Base-by-base conservation (phyloP, 2,888 invertebrate genomes). In the Hypomecis atomaria region DNA sequence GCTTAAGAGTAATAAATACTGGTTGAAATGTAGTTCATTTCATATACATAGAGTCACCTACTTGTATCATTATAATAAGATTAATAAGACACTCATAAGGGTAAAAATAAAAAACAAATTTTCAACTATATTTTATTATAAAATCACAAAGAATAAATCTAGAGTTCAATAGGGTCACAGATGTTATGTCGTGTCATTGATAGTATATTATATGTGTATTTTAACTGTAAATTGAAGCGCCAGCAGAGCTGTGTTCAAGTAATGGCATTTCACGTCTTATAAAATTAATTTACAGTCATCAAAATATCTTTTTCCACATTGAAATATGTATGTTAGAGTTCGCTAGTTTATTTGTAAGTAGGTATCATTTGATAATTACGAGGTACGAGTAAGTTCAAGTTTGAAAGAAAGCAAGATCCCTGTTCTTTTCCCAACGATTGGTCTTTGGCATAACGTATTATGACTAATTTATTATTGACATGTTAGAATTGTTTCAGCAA, bases 71-170 rank as follows among this genome's bases (percentile, higher is more conserved):
- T 23, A 23, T 23, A 23, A 23, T 23, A 23, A 23, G 23, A 23
- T n/a, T n/a, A n/a, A n/a, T n/a, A n/a, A n/a, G n/a, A n/a, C n/a
- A n/a, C 23, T 23, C 3, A 23, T 23, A 42, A 33, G 55, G 53
- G 40, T 47, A 11, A 38, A 64, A 71, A 71, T 72, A 71, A 72
- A 78, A 78, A 78, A 73, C 76, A 74, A 76, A 79, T 87, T 89
- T 90, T 89, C 88, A 91, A 89, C 90, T 91, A 91, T 90, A 89
- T 94, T 94, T 94, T 94, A 94, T 94, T 94, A 94, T 94, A 94
- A 94, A 94, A 94, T 94, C 94, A 94, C 94, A 94, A 94, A 94
- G 94, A 94, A 94, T 94, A 94, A 94, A 94, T 94, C 94, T 94
- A 94, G 94, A 94, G 93, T 93, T 94, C 92, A 92, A 88, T 92